Conservation (phyloP, 1,140 invertebrate genomes). For the Probaryconus sp. region DNA sequence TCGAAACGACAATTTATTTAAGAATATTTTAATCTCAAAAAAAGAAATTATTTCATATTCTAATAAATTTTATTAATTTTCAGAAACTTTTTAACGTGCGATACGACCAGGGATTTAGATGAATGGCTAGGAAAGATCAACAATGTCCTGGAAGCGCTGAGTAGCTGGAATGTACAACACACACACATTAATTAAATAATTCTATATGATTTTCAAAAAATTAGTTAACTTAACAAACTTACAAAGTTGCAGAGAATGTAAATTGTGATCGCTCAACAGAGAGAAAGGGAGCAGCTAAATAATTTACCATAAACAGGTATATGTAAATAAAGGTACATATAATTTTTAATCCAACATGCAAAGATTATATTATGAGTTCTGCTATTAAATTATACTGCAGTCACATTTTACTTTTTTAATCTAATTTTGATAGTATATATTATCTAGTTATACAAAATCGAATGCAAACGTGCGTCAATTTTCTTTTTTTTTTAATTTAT, state of each 20-base stretch:
- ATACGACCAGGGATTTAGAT: constrained; percentile 66
- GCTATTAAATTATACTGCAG: too few species aligned
- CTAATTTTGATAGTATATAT: too few species aligned
- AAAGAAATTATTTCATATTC: constrained; percentile 1
- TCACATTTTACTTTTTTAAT: too few species aligned
- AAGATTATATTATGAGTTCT: too few species aligned
- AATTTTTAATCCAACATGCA: constrained; percentile 13
- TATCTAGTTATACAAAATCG: too few species aligned
- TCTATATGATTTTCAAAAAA: too few species aligned
- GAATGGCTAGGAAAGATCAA: constrained; percentile 71
- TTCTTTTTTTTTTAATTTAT: too few species aligned
- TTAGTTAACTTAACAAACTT: too few species aligned
- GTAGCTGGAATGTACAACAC: constrained; percentile 61
- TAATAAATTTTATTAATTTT: constrained; percentile 11
- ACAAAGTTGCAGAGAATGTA: too few species aligned
- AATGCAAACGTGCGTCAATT: too few species aligned
- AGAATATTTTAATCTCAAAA: not conserved
- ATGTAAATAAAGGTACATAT: constrained; percentile 49
- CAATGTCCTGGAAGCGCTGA: constrained; percentile 61
- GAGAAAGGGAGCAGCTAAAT: too few species aligned
- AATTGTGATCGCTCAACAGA: too few species aligned
- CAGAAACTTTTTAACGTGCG: constrained; percentile 67
- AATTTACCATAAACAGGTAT: constrained; percentile 6
- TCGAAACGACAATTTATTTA: not conserved
- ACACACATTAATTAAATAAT: constrained; percentile 13